Conservation (phyloP, 2,113 vertebrate species). For the Platysternon megacephalum region DNA sequence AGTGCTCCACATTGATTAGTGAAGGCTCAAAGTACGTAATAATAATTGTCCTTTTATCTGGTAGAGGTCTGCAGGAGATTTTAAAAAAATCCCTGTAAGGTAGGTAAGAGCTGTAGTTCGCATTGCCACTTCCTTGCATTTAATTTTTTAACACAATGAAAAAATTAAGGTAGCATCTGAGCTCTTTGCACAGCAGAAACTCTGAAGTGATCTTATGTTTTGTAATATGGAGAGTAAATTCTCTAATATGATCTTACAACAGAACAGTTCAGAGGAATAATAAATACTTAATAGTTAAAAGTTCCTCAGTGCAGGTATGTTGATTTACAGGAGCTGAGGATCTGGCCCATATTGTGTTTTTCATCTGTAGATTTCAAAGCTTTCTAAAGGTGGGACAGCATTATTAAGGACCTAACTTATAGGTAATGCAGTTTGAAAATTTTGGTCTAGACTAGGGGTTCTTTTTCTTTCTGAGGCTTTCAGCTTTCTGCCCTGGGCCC, state of each 20-base stretch:
- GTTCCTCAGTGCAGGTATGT: background rate
- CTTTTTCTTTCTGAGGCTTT: too few relatives aligned
- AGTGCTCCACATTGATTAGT: background rate
- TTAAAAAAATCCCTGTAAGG: background rate
- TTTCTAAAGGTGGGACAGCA: background rate
- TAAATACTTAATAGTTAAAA: background rate
- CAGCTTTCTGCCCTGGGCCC: too few relatives aligned
- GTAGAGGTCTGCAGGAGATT: background rate
- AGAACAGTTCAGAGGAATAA: conserved; percentile 2
- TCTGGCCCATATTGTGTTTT: background rate
- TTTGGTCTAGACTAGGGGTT: background rate
- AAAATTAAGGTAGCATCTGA: background rate
- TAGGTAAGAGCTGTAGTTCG: background rate
- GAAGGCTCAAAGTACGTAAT: background rate
- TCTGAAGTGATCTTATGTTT: background rate
- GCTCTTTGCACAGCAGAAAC: background rate
- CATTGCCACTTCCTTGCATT: background rate
- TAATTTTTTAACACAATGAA: background rate
- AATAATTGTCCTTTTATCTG: background rate
- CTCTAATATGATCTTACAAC: background rate
- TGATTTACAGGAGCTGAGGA: background rate
- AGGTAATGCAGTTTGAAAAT: background rate
- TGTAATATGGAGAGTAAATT: background rate
- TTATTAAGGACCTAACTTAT: background rate
- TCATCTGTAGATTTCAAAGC: background rate